phyloP scores from a whole-genome alignment of 1,140 invertebrate genomes.

The Dufourea novaeangliae region DNA sequence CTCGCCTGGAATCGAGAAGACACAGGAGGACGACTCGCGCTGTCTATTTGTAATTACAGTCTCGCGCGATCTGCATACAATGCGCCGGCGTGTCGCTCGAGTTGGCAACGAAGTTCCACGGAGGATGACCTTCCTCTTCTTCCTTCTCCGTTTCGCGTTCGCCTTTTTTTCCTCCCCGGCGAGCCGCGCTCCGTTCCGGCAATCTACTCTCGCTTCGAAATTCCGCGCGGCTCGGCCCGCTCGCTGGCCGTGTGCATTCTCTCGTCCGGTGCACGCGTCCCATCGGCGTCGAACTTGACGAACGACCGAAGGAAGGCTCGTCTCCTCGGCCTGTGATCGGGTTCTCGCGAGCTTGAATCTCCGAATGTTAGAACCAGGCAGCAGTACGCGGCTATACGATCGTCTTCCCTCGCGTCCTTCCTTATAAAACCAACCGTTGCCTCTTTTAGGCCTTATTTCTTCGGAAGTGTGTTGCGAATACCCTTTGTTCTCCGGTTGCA shows the following conservation, averaged over 20 bases:
- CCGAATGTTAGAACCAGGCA: not conserved
- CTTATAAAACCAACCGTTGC: not conserved
- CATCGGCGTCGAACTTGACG: conserved; percentile 20
- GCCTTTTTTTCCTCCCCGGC: conserved; percentile 44
- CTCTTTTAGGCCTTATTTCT: not conserved
- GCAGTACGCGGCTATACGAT: not conserved
- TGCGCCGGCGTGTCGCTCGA: conserved; percentile 61
- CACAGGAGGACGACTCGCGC: conserved; percentile 30
- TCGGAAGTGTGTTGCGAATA: not conserved
- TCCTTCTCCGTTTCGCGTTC: conserved; percentile 30
- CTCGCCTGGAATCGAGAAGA: not conserved
- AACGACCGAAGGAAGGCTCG: conserved; percentile 28
- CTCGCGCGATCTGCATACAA: conserved; percentile 71
- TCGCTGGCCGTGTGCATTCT: conserved; percentile 19
- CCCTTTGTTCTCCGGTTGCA: conserved; percentile 23
- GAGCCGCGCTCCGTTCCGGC: conserved; percentile 43
- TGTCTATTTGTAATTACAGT: conserved; percentile 69
- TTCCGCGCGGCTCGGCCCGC: conserved; percentile 22
- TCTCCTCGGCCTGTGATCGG: not conserved
- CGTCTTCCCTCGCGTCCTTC: too few relatives aligned
- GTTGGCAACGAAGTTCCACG: conserved; percentile 55
- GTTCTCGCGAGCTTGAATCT: not conserved
- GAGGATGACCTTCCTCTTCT: conserved; percentile 57
- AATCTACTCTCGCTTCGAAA: conserved; percentile 39
- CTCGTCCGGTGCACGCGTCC: conserved; percentile 7